Conservation (phyloP, 2,888 invertebrate species). For the Dione juno region DNA sequence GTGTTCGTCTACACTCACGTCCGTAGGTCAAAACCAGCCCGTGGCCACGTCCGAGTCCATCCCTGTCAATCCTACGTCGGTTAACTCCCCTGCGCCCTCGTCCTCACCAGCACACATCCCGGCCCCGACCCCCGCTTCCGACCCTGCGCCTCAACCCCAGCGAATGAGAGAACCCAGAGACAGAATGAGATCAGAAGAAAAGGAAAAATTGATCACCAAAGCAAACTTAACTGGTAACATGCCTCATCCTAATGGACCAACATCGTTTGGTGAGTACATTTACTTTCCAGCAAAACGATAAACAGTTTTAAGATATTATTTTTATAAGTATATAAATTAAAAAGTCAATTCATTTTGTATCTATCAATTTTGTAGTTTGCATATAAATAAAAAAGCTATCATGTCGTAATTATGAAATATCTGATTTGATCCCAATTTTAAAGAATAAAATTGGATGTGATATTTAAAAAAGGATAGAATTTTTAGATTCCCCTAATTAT, state of each 20-base stretch:
- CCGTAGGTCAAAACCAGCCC: slow-evolving; percentile 18
- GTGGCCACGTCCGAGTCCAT: slow-evolving; percentile 39
- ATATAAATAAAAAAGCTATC: too few species aligned
- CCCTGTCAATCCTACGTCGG: slow-evolving; percentile 32
- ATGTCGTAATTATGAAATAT: too few species aligned
- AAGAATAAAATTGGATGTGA: too few species aligned
- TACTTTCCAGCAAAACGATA: background rate
- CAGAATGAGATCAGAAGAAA: slow-evolving; percentile 58
- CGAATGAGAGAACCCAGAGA: slow-evolving; percentile 65
- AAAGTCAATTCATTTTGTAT: too few species aligned
- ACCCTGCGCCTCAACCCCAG: slow-evolving; percentile 61
- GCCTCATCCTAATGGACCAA: slow-evolving; percentile 62
- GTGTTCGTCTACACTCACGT: slow-evolving; percentile 22
- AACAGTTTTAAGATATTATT: background rate
- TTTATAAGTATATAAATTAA: too few species aligned
- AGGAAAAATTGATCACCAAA: slow-evolving; percentile 54
- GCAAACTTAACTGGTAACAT: slow-evolving; percentile 52
- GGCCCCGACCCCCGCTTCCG: slow-evolving; percentile 38
- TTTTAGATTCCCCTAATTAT: too few species aligned
- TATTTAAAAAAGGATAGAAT: too few species aligned
- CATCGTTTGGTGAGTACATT: slow-evolving; percentile 60
- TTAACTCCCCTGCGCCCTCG: slow-evolving; percentile 28
- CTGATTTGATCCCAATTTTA: too few species aligned
- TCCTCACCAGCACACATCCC: slow-evolving; percentile 42
- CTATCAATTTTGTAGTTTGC: too few species aligned